Evolutionary conservation across 2,113 vertebrate species (phyloP).

Genomic region (Gadus macrocephalus): DNA sequence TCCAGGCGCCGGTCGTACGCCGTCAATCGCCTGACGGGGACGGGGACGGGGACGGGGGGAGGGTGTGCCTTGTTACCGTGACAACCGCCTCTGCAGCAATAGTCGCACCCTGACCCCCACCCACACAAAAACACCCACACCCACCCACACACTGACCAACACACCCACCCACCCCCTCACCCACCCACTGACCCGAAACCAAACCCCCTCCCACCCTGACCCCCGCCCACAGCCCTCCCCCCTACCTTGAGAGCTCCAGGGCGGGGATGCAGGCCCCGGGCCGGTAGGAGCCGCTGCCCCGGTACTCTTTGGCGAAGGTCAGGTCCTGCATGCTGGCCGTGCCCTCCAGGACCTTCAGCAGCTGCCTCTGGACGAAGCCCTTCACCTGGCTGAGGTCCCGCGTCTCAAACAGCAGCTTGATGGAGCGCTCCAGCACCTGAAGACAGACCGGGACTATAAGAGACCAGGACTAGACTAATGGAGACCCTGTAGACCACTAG

Average conservation of each 20-base stretch:
- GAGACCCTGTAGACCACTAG: too few species aligned
- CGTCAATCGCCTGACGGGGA: slow-evolving; percentile 82
- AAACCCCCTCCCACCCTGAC: slow-evolving; percentile 1
- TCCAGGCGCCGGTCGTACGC: slow-evolving; percentile 87
- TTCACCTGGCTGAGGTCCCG: slow-evolving; percentile 97
- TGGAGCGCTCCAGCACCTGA: slow-evolving; percentile 93
- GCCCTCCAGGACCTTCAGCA: slow-evolving; percentile 89
- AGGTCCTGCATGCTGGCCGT: slow-evolving; percentile 95
- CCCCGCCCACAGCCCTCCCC: neutral
- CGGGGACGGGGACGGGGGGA: slow-evolving; percentile 18
- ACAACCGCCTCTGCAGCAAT: neutral
- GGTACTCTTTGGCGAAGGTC: slow-evolving; percentile 96
- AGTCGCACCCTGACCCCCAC: too few species aligned
- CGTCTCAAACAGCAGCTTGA: slow-evolving; percentile 97
- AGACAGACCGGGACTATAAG: too few species aligned
- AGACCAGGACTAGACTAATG: too few species aligned
- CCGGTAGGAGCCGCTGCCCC: slow-evolving; percentile 84
- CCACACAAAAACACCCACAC: neutral
- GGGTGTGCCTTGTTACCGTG: neutral
- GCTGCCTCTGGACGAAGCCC: slow-evolving; percentile 92
- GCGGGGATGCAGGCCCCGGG: slow-evolving; percentile 93
- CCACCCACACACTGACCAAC: neutral
- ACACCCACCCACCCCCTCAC: neutral
- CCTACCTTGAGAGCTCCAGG: slow-evolving; percentile 92
- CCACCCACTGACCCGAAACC: slow-evolving; percentile 1